Base-by-base conservation (phyloP, 2,113 vertebrate species). In the Coracopsis vasa region DNA sequence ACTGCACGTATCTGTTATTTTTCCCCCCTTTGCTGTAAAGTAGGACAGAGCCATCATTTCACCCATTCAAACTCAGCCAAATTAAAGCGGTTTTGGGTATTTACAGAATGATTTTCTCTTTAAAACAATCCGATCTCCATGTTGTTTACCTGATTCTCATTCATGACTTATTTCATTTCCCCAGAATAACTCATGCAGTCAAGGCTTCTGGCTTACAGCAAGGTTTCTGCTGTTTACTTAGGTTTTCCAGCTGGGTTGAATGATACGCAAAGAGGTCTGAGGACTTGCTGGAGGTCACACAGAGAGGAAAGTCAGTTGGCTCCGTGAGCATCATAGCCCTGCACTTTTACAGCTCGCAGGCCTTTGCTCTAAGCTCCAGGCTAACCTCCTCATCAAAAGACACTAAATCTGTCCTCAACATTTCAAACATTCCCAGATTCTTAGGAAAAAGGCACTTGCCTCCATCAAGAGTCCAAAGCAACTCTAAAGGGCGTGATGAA, bases 201-300 rank as follows among this genome's bases (percentile, higher is more conserved):
- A 7, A 87, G 77, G 73, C 37, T 95, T 89, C 73, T 95, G 91
- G 94, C 93, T 97, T 72, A 77, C 83, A 95, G 95, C 89, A 87
- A 91, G 71, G 73, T 82, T 96, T 90, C 95, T 93, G 90, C 95
- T 95, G 96, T 85, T 93, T 92, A 89, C 92, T 90, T 78, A n/a
- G 70, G 87, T 95, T 94, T 96, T 95, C 96, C 96, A 95, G 95
- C 94, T 94, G 95, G 70, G 87, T 64, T 94, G 95, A 96, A 50
- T 33, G 80, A 95, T 54, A 92, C 69, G 88, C 81, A 95, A 69
- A 96, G 85, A 94, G 81, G 84, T 91, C 95, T 45, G 81, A 92
- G 84, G 96, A 95, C 91, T 93, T 66, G 89, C 81, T 91, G 86
- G 85, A 96, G 91, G 92, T 94, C 89, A 94, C 5, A 81, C 10